Evolutionary conservation across 2,113 vertebrate genomes (phyloP).

Genomic region (Macquaria australasica): DNA sequence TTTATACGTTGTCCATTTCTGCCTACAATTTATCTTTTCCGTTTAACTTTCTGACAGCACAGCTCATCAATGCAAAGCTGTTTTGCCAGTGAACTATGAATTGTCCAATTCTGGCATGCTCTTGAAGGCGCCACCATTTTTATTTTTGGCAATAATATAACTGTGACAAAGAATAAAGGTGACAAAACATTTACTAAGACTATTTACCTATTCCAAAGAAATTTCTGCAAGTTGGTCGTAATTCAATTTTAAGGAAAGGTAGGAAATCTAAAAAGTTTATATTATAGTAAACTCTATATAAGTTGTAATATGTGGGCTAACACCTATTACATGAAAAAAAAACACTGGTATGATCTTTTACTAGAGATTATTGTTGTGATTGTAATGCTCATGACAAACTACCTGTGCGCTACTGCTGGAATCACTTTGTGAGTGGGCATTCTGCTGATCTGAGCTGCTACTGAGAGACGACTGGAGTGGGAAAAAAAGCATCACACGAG

Average conservation of each 20-base stretch:
- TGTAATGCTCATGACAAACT: constrained; percentile 20
- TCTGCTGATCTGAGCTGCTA: constrained; percentile 92
- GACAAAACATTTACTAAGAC: neutral
- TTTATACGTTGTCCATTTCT: neutral
- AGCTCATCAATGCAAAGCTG: neutral
- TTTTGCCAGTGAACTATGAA: neutral
- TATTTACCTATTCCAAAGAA: neutral
- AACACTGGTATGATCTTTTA: neutral
- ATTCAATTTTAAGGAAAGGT: neutral
- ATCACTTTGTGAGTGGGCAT: constrained; percentile 89
- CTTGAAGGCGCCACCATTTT: neutral
- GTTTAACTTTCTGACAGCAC: neutral
- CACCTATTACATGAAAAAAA: neutral
- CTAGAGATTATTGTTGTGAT: neutral
- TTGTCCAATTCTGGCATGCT: neutral
- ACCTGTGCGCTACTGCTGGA: constrained; percentile 95
- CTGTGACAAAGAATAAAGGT: neutral
- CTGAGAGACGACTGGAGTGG: constrained; percentile 91
- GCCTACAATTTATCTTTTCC: neutral
- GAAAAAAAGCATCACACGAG: constrained; percentile 24
- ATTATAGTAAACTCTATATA: neutral
- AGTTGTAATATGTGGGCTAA: neutral
- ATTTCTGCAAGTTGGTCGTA: neutral
- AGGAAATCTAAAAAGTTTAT: neutral
- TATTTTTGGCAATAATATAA: neutral